Evolutionary conservation across 2,797 vertebrate genomes (phyloP).

Genomic region (Leuciscus waleckii): DNA sequence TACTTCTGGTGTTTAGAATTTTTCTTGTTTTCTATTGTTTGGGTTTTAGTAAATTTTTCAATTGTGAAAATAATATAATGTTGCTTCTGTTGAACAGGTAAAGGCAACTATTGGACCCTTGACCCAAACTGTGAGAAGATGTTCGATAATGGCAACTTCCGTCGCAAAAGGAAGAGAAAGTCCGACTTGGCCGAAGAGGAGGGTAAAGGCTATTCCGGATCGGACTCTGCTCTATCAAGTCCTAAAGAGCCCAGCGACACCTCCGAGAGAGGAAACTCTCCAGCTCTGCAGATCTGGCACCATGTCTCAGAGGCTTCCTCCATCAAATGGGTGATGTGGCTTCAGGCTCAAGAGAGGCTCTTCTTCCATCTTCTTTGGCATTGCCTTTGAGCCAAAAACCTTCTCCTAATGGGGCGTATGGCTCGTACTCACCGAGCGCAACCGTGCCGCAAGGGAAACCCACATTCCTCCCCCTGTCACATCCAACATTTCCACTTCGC

Average conservation of each 20-base stretch:
- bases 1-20: not conserved
- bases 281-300: constrained; percentile 64
- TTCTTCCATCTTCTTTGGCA: constrained; percentile 73
- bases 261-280: constrained; percentile 74
- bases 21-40: not conserved
- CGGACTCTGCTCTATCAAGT: constrained; percentile 71
- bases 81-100: constrained; percentile 76
- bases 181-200: constrained; percentile 70
- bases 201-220: constrained; percentile 51
- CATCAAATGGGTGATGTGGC: constrained; percentile 78
- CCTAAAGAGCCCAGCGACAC: constrained; percentile 75
- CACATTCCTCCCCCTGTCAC: constrained; percentile 64
- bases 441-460: constrained; percentile 80
- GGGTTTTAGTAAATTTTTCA: not conserved
- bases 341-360: constrained; percentile 64
- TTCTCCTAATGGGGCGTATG: constrained; percentile 77
- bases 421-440: constrained; percentile 74
- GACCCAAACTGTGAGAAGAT: constrained; percentile 97
- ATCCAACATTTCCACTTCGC: constrained; percentile 70
- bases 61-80: not conserved
- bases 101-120: constrained; percentile 97
- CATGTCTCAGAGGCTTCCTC: constrained; percentile 82
- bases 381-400: constrained; percentile 75
- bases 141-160: constrained; percentile 97
- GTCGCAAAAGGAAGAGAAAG: constrained; percentile 94